phyloP scores from a whole-genome alignment of 2,888 invertebrate genomes.

The Alviniconcha strummeri region DNA sequence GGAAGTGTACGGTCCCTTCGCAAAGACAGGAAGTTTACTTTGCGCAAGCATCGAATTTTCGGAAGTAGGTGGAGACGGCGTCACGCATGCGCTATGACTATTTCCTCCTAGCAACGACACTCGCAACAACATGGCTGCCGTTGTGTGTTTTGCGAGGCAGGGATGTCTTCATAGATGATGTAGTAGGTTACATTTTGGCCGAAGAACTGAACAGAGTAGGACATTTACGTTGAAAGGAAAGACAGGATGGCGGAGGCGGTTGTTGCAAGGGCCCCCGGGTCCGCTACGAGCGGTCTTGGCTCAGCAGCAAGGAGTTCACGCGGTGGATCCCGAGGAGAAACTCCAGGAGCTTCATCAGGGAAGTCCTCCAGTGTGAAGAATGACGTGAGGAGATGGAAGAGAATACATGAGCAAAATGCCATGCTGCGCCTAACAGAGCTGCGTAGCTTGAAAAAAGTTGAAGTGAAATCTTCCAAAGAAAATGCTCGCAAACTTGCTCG shows the following conservation, averaged over 20 bases:
- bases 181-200: too few relatives aligned
- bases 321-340: constrained; percentile 11
- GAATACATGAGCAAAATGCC: constrained; percentile 69
- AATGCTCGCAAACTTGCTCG: constrained; percentile 65
- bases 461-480: constrained; percentile 59
- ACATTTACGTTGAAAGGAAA: too few relatives aligned
- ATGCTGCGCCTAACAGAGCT: constrained; percentile 67
- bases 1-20: constrained; percentile 25
- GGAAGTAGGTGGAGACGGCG: constrained; percentile 24
- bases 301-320: constrained; percentile 6
- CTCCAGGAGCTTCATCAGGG: constrained; percentile 11
- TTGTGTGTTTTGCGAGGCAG: neutral
- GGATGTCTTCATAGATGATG: neutral
- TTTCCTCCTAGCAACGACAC: constrained; percentile 61
- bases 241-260: constrained; percentile 16
- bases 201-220: too few relatives aligned
- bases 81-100: constrained; percentile 38
- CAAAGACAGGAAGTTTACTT: constrained; percentile 26
- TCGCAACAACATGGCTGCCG: constrained; percentile 37
- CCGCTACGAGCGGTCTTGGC: neutral
- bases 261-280: neutral
- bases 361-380: neutral
- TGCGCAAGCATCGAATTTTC: constrained; percentile 31
- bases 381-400: constrained; percentile 58
- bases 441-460: constrained; percentile 64